phyloP scores from a whole-genome alignment of 2,113 vertebrate genomes.

The Alectura lathami region DNA sequence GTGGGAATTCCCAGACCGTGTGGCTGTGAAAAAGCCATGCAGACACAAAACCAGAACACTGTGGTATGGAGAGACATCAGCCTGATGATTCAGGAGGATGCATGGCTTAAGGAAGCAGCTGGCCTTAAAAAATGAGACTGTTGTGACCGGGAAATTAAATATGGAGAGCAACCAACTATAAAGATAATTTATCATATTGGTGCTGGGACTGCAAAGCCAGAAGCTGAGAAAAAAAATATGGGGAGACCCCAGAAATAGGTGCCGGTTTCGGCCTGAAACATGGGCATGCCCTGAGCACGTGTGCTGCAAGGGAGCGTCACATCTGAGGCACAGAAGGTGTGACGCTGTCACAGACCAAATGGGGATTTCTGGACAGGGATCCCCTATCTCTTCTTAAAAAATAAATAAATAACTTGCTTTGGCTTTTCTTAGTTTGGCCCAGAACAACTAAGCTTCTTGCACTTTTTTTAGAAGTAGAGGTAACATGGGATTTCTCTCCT shows the following conservation, averaged over 20 bases:
- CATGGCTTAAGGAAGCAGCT: background rate
- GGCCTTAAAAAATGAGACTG: background rate
- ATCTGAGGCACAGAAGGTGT: background rate
- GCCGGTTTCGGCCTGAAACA: background rate
- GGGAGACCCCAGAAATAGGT: background rate
- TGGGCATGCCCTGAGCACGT: rapidly evolving
- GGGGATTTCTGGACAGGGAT: background rate
- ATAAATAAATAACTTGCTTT: background rate
- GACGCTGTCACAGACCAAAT: background rate
- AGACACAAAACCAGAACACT: background rate
- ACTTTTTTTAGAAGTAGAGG: background rate
- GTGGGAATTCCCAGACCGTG: background rate
- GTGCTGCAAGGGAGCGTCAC: background rate
- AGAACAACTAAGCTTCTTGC: background rate
- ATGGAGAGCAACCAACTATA: background rate
- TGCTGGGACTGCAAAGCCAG: background rate
- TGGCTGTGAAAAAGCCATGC: background rate
- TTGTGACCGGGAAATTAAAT: background rate
- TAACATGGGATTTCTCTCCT: background rate
- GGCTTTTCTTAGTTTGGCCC: background rate
- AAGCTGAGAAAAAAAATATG: background rate
- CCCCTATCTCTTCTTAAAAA: background rate
- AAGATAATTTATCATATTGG: background rate
- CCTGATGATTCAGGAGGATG: background rate
- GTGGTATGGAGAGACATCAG: background rate